Percentiles rank a stretch among this genome's conserved stretches.
These are phyloP conservation scores for Tetraneura akinire DNA, from an alignment of 1,140 invertebrate species.

Conservation along the genomic window DNA sequence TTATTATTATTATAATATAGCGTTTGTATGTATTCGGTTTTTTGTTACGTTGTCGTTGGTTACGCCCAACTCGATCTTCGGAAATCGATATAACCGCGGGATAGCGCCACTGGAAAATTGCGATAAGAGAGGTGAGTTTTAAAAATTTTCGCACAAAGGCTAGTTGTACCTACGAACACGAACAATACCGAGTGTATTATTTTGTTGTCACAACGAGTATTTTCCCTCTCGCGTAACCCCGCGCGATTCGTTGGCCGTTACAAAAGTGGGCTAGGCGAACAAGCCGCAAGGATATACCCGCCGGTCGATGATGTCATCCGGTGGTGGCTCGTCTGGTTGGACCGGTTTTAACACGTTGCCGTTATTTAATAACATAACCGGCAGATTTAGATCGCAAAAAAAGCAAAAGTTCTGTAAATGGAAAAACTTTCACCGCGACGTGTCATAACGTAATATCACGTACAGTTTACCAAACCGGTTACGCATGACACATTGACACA, in stretches of 20 bases:
- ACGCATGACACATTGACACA: not conserved
- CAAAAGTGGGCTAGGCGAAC: too few relatives aligned
- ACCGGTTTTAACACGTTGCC: not conserved
- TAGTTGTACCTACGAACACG: too few relatives aligned
- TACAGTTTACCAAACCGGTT: too few relatives aligned
- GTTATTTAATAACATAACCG: constrained; percentile 7
- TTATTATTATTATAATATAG: not conserved
- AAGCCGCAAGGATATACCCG: too few relatives aligned
- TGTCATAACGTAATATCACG: too few relatives aligned
- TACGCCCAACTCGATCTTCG: not conserved
- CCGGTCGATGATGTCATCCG: not conserved
- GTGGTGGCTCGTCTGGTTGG: not conserved
- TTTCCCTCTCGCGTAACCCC: not conserved
- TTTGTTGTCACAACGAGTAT: too few relatives aligned
- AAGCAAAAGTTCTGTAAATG: constrained; percentile 23
- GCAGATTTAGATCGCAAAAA: not conserved
- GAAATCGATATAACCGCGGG: not conserved
- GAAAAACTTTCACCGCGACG: constrained; percentile 7
- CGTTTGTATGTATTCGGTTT: not conserved
- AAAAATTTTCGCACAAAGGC: not conserved
- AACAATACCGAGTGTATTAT: too few relatives aligned
- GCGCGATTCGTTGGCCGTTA: not conserved
- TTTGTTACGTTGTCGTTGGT: not conserved
- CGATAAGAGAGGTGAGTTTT: not conserved
- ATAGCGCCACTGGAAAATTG: constrained; percentile 2